Evolutionary conservation across 1,140 invertebrate species (phyloP).

Genomic region (Drosophila biarmipes): DNA sequence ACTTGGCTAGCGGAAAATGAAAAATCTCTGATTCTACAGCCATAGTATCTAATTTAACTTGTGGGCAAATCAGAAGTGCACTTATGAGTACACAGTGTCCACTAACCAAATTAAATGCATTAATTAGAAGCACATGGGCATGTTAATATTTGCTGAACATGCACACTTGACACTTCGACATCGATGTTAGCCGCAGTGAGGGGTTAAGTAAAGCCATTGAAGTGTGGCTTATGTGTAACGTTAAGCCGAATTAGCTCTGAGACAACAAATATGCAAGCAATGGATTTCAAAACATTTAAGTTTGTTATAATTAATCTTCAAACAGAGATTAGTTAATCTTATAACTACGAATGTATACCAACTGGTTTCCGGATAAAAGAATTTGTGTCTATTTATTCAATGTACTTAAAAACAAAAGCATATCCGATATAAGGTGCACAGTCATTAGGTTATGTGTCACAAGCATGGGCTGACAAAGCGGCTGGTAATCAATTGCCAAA

Average conservation of each 20-base stretch:
- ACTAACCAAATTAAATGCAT: background rate
- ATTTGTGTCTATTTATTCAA: too few species aligned
- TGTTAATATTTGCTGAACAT: conserved; percentile 50
- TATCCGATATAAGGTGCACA: conserved; percentile 29
- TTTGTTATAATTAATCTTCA: too few species aligned
- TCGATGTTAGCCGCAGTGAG: conserved; percentile 39
- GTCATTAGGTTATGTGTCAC: conserved; percentile 49
- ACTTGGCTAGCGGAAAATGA: background rate
- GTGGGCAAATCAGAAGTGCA: background rate
- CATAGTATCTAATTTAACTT: background rate
- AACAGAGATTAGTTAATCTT: too few species aligned
- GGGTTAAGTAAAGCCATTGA: conserved; percentile 16
- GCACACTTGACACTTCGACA: conserved; percentile 55
- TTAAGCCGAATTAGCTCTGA: background rate
- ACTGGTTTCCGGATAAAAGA: too few species aligned
- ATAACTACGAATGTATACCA: too few species aligned
- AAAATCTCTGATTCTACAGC: background rate
- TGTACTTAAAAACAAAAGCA: background rate
- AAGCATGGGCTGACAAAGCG: conserved; percentile 20
- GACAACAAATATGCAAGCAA: conserved; percentile 7
- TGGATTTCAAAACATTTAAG: background rate
- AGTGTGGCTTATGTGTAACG: conserved; percentile 5
- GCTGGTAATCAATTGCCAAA: conserved; percentile 54
- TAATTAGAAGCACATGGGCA: conserved; percentile 11
- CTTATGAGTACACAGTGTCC: background rate